Evolutionary conservation across 1,140 invertebrate species (phyloP).

Genomic region (Meloidogyne exigua): DNA sequence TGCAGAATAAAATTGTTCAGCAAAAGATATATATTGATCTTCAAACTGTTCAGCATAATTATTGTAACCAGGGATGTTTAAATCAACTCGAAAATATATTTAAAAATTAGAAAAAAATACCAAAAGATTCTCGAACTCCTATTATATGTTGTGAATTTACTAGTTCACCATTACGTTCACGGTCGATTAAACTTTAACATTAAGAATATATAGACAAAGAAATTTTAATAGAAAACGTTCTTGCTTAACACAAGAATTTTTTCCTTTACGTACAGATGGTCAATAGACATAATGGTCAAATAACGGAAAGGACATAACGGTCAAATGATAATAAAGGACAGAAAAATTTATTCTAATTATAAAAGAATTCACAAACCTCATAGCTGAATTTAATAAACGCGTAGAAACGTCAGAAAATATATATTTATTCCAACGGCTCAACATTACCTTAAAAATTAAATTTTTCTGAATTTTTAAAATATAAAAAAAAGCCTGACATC

Average conservation of each 20-base stretch:
- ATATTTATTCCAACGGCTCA: slow-evolving; percentile 36
- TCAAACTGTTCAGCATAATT: slow-evolving; percentile 46
- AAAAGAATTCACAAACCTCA: slow-evolving; percentile 25
- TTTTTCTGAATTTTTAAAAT: not conserved
- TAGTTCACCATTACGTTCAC: slow-evolving; percentile 44
- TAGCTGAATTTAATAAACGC: slow-evolving; percentile 41
- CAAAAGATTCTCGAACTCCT: slow-evolving; percentile 49
- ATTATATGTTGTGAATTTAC: slow-evolving; percentile 42
- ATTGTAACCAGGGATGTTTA: slow-evolving; percentile 17
- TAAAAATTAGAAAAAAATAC: slow-evolving; percentile 10
- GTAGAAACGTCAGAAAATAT: slow-evolving; percentile 42
- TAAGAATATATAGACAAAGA: too few species aligned
- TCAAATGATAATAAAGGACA: too few species aligned
- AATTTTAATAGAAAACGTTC: too few species aligned
- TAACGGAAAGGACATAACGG: too few species aligned
- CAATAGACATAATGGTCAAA: too few species aligned
- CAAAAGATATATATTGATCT: slow-evolving; percentile 32
- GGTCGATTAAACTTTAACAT: slow-evolving; percentile 31
- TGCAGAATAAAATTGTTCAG: slow-evolving; percentile 40
- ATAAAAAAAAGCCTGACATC: not conserved
- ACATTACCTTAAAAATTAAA: slow-evolving; percentile 37
- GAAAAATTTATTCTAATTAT: not conserved
- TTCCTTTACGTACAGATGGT: too few species aligned
- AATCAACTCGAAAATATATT: slow-evolving; percentile 25
- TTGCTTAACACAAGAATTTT: too few species aligned